These are phyloP conservation scores for Machimus rusticus DNA, from an alignment of 2,888 invertebrate species.

Conservation along the genomic window DNA sequence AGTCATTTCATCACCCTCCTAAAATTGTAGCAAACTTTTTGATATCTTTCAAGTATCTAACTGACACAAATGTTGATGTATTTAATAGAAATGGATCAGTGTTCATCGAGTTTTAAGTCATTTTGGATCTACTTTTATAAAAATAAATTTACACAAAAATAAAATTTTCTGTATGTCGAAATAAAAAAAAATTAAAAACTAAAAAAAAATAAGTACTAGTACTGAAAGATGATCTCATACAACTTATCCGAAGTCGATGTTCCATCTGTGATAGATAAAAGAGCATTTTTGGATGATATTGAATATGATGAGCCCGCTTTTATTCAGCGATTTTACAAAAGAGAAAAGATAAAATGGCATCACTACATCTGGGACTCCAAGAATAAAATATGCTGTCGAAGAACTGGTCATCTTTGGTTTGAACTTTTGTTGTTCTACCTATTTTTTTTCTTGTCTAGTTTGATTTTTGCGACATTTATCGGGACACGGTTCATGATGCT, in stretches of 20 bases:
- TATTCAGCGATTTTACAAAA: not conserved
- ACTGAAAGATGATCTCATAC: not conserved
- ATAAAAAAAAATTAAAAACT: no score
- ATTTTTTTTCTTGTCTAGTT: not conserved
- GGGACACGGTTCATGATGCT: not conserved
- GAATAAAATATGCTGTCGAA: not conserved
- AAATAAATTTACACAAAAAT: not conserved
- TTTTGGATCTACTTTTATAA: not conserved
- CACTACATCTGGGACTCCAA: not conserved
- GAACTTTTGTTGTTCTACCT: not conserved
- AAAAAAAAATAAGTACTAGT: not conserved
- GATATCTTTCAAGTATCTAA: not conserved
- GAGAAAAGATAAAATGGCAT: not conserved
- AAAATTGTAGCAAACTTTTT: not conserved
- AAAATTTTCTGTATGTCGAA: not conserved
- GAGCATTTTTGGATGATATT: not conserved
- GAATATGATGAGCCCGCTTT: not conserved
- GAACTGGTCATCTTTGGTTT: not conserved
- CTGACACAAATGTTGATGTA: not conserved
- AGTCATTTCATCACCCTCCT: not conserved
- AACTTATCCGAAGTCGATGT: not conserved
- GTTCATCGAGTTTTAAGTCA: not conserved
- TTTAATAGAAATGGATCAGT: not conserved
- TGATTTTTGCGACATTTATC: not conserved
- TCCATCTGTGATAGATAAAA: not conserved